Evolutionary conservation across 2,113 vertebrate species (phyloP), one percentile per base, ranked within the genome.

Genomic region (Burhinus oedicnemus): DNA sequence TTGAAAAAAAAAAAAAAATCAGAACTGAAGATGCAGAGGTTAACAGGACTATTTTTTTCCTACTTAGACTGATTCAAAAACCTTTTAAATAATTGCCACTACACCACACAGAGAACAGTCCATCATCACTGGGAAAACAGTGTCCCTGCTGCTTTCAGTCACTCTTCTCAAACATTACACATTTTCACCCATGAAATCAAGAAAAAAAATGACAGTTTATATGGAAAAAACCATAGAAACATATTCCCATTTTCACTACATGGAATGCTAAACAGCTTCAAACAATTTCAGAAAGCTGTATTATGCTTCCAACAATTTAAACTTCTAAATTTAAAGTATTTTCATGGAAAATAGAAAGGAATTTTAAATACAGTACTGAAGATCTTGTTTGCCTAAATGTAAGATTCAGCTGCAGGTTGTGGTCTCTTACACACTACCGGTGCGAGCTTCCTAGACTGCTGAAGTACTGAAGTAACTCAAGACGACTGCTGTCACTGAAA

Each of bases 341-440:
- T 61, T 32, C 42, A 62, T 13, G 25, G 22, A 19, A 79, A 83
- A 49, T 0, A 65, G 9, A 36, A 45, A 49, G 2, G 3, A 30
- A 44, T 52, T 70, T 86, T 44, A 52, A 80, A 49, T 11, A 9
- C 0, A 44, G 11, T 25, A 19, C 5, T 30, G 2, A 36, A 54
- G 40, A 40, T 3, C 20, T 78, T 9, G 6, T 49, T 55, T 69
- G 12, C 6, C 11, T 66, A 9, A 2, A 0, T 40, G 10, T 14
- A 42, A 58, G 34, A 32, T 38, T 36, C 23, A 29, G 21, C 2
- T 62, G 69, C 71, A 74, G 62, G 20, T 4, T 36, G 38, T 34
- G 57, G 9, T 6, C 52, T 42, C 38, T 26, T 23, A 10, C 11
- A 29, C 0, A 4, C 16, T 75, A 10, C 47, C 0, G 2, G 40